Evolutionary conservation across 2,113 vertebrate species (phyloP), one percentile per base, ranked within the genome.

Genomic region (Macrotus californicus): DNA sequence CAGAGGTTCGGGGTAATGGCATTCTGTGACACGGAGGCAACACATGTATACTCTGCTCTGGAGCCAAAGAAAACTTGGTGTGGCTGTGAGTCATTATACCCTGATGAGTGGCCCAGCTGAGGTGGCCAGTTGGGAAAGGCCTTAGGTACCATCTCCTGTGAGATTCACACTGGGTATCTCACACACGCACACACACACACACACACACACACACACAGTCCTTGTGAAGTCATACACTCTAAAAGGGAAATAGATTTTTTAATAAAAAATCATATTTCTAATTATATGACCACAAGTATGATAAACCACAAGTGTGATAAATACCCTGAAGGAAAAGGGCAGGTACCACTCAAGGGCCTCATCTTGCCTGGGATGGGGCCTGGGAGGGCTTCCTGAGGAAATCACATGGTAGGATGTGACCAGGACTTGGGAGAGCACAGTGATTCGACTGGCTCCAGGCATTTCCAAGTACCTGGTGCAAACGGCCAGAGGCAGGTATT

Each of bases 241-340:
- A 66, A 77, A 81, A 50, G n/a, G 48, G 29, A 61, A 81, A 91
- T 0, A 15, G 34, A 64, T 50, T 36, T 43, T 76, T 76, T 82
- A 52, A 76, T 4, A 29, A 67, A 73, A 8, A 76, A 69, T 14
- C 48, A 6, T 61, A n/a, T n/a, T 34, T 8, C 31, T 41, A 59
- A 84, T 54, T 82, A 64, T 70, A 46, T 18, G 46, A 48, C 86
- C 73, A 67, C 31, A 86, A 52, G 2, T 54, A 36, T 76, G 48
- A 76, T 90, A 52, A 43, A 41, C 89, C 66, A 67, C 36, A 86
- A 61, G 1, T 64, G 36, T 76, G 56, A 76, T 87, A 52, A 82
- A 69, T 29, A 22, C 4, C n/a, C 13, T 29, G 36, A n/a, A 59
- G 54, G 76, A 81, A 70, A 79, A 56, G 13, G 5, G 16, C 6